Evolutionary conservation across 2,113 vertebrate genomes (phyloP).

Genomic region (Brachirus orientalis): DNA sequence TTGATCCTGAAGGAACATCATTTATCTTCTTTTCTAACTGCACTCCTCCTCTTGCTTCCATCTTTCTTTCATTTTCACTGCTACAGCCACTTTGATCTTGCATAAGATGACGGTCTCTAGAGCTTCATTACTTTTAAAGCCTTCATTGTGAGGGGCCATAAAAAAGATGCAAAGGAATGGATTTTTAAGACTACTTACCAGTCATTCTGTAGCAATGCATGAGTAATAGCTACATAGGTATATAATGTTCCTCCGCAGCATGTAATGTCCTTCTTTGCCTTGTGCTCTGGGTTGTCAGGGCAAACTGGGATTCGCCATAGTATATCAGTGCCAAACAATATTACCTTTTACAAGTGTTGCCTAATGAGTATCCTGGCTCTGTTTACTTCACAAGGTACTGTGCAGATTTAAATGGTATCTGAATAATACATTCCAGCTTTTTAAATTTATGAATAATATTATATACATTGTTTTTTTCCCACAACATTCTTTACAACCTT

Average conservation of each 20-base stretch:
- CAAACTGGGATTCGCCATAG: slow-evolving; percentile 35
- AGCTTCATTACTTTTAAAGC: slow-evolving; percentile 77
- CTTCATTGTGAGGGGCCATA: slow-evolving; percentile 60
- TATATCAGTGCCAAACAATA: slow-evolving; percentile 37
- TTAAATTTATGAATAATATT: neutral
- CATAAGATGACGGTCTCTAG: slow-evolving; percentile 55
- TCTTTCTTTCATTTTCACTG: slow-evolving; percentile 64
- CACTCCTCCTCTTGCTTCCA: slow-evolving; percentile 52
- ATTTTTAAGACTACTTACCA: slow-evolving; percentile 69
- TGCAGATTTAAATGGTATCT: too few species aligned
- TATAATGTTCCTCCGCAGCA: slow-evolving; percentile 44
- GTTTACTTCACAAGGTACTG: slow-evolving; percentile 60
- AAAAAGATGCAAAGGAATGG: slow-evolving; percentile 76
- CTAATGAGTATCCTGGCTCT: slow-evolving; percentile 29
- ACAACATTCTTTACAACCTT: slow-evolving; percentile 28
- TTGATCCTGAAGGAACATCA: slow-evolving; percentile 70
- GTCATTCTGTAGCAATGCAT: slow-evolving; percentile 40
- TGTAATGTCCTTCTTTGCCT: slow-evolving; percentile 53
- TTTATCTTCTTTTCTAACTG: slow-evolving; percentile 71
- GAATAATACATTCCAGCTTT: too few species aligned
- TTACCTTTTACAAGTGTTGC: slow-evolving; percentile 36
- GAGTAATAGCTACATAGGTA: slow-evolving; percentile 61
- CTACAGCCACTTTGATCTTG: slow-evolving; percentile 64
- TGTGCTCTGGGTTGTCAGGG: slow-evolving; percentile 49
- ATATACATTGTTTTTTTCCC: slow-evolving; percentile 4